Evolutionary conservation across 2,888 invertebrate species (phyloP).

Genomic region (Thalpophila matura): DNA sequence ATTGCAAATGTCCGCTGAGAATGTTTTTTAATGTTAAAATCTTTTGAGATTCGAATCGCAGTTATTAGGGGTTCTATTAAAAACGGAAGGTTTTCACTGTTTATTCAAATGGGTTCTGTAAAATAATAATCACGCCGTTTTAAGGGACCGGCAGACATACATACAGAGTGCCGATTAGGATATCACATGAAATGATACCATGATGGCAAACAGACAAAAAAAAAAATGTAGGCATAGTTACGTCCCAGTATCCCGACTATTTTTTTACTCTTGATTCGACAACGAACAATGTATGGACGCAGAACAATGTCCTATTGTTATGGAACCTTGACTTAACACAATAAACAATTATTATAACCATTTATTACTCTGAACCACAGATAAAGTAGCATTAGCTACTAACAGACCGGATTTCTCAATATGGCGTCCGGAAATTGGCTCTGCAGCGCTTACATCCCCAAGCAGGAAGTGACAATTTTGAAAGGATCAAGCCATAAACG

Average conservation of each 20-base stretch:
- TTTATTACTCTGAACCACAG: conserved; percentile 28
- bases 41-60: conserved; percentile 40
- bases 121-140: not conserved
- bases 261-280: too few species aligned
- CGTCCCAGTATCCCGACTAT: too few species aligned
- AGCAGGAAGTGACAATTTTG: conserved; percentile 59
- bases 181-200: too few species aligned
- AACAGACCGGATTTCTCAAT: conserved; percentile 61
- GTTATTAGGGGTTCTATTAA: not conserved
- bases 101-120: not conserved
- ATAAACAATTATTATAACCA: conserved; percentile 27
- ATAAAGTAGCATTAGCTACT: conserved; percentile 40
- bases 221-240: too few species aligned
- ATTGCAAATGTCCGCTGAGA: conserved; percentile 14
- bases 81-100: not conserved
- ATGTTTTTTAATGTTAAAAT: conserved; percentile 42
- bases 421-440: conserved; percentile 64
- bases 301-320: not conserved
- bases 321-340: conserved; percentile 1
- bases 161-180: too few species aligned
- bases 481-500: conserved; percentile 24
- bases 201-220: too few species aligned
- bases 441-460: conserved; percentile 49
- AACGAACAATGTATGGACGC: too few species aligned
- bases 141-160: not conserved